Evolutionary conservation across 1,140 invertebrate genomes (phyloP).

Genomic region (Tetragonula clypearis): DNA sequence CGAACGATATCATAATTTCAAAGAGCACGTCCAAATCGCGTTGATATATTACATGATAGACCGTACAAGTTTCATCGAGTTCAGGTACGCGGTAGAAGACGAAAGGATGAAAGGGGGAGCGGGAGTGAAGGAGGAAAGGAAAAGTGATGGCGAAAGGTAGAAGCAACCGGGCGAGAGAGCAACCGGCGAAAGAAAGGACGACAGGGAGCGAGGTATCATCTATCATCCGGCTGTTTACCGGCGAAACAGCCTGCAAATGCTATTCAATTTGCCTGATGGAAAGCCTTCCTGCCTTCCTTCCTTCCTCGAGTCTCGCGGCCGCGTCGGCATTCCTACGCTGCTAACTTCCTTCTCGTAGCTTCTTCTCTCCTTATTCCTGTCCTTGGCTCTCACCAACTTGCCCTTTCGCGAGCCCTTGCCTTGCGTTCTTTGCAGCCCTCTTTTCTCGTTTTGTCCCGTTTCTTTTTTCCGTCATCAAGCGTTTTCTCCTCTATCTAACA

Average conservation of each 20-base stretch:
- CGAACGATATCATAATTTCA: background rate
- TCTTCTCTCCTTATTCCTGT: slow-evolving; percentile 39
- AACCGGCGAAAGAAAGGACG: slow-evolving; percentile 41
- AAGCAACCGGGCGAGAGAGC: slow-evolving; percentile 38
- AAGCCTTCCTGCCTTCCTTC: slow-evolving; percentile 61
- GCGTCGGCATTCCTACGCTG: slow-evolving; percentile 54
- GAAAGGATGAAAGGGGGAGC: background rate
- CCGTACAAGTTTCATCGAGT: background rate
- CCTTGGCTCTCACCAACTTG: slow-evolving; percentile 33
- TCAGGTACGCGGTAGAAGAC: background rate
- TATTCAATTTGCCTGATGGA: slow-evolving; percentile 74
- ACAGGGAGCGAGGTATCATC: slow-evolving; percentile 59
- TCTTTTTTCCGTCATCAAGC: background rate
- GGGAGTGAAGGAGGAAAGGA: background rate
- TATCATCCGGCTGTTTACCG: slow-evolving; percentile 70
- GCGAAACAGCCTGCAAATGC: slow-evolving; percentile 70
- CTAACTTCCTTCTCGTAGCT: slow-evolving; percentile 54
- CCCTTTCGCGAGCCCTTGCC: slow-evolving; percentile 47
- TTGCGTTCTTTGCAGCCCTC: background rate
- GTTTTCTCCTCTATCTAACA: background rate
- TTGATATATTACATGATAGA: background rate
- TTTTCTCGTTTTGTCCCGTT: background rate
- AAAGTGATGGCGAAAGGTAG: slow-evolving; percentile 34
- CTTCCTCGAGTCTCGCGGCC: background rate
- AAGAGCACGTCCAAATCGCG: background rate